phyloP scores from a whole-genome alignment of 2,888 invertebrate genomes.

The Auanema freiburgensis region DNA sequence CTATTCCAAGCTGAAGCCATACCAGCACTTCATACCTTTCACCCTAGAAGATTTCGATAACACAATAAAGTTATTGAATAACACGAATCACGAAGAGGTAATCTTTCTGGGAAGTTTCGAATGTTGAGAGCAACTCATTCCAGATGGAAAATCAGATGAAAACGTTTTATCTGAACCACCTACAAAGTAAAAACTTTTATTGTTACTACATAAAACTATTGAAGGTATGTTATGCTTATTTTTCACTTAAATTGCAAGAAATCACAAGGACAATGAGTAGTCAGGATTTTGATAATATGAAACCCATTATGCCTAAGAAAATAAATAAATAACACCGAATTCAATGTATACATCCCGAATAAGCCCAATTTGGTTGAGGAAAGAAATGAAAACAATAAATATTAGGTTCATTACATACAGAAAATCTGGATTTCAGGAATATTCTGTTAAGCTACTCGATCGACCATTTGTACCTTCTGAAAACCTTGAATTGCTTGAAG shows the following conservation, averaged over 20 bases:
- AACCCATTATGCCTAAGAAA: neutral
- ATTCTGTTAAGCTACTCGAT: conserved; percentile 1
- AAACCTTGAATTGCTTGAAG: neutral
- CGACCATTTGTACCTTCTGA: conserved; percentile 1
- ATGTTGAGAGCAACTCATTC: neutral
- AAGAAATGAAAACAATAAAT: neutral
- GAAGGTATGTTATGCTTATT: conserved; percentile 17
- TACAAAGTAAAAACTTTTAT: conserved; percentile 37
- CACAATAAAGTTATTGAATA: conserved; percentile 72
- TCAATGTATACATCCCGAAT: conserved; percentile 4
- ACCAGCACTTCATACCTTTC: conserved; percentile 82
- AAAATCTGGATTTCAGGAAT: conserved; percentile 6
- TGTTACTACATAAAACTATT: conserved; percentile 38
- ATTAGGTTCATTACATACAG: conserved; percentile 5
- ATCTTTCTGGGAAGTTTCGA: conserved; percentile 31
- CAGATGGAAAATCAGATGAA: conserved; percentile 15
- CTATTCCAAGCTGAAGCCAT: conserved; percentile 77
- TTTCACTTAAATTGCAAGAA: too few relatives aligned
- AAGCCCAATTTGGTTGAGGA: conserved; percentile 1
- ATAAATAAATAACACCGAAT: conserved; percentile 1
- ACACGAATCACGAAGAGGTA: conserved; percentile 22
- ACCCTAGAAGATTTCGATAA: conserved; percentile 70
- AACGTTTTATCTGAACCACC: conserved; percentile 32
- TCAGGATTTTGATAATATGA: neutral
- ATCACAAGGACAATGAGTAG: too few relatives aligned